A percentile compares a stretch with the other conserved stretches of the same genome.
Evolutionary conservation across 2,888 invertebrate species (phyloP).

Genomic region (Ypsolopha sequella): DNA sequence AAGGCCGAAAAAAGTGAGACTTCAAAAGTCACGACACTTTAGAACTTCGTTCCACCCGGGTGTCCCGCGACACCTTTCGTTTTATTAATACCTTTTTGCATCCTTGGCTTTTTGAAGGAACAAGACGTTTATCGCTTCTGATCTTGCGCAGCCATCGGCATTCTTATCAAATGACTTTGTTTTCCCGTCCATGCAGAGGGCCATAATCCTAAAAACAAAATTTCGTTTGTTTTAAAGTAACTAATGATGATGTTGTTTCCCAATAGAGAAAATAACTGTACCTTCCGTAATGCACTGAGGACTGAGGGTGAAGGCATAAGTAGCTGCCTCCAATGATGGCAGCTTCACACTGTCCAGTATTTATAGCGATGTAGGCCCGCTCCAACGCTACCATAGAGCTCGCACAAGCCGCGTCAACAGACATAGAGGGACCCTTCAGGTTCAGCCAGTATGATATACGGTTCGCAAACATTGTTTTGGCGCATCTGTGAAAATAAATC

Average conservation of each 20-base stretch:
- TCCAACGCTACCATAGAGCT: slow-evolving; percentile 37
- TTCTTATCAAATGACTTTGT: slow-evolving; percentile 89
- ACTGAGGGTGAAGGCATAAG: slow-evolving; percentile 68
- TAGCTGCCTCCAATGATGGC: slow-evolving; percentile 74
- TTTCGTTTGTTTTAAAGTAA: too few species aligned
- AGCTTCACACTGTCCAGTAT: slow-evolving; percentile 39
- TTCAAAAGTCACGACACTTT: too few species aligned
- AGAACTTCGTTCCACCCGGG: too few species aligned
- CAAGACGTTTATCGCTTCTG: slow-evolving; percentile 78
- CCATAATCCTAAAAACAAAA: slow-evolving; percentile 24
- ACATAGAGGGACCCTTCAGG: slow-evolving; percentile 42
- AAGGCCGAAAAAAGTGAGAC: too few species aligned
- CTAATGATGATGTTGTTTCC: too few species aligned
- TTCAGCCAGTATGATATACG: slow-evolving; percentile 54
- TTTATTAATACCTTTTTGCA: slow-evolving; percentile 71
- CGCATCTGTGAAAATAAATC: slow-evolving; percentile 30
- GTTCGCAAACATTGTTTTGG: slow-evolving; percentile 45
- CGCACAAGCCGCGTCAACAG: slow-evolving; percentile 38
- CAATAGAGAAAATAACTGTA: slow-evolving; percentile 15
- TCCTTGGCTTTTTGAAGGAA: slow-evolving; percentile 76
- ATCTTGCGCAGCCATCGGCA: slow-evolving; percentile 81
- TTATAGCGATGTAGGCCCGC: slow-evolving; percentile 34
- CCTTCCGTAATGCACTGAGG: slow-evolving; percentile 40
- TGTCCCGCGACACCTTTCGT: too few species aligned
- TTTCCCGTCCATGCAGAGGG: slow-evolving; percentile 80